Evolutionary conservation across 2,888 invertebrate genomes (phyloP), one percentile per base, ranked within the genome.

Genomic region (Coelopa pilipes): DNA sequence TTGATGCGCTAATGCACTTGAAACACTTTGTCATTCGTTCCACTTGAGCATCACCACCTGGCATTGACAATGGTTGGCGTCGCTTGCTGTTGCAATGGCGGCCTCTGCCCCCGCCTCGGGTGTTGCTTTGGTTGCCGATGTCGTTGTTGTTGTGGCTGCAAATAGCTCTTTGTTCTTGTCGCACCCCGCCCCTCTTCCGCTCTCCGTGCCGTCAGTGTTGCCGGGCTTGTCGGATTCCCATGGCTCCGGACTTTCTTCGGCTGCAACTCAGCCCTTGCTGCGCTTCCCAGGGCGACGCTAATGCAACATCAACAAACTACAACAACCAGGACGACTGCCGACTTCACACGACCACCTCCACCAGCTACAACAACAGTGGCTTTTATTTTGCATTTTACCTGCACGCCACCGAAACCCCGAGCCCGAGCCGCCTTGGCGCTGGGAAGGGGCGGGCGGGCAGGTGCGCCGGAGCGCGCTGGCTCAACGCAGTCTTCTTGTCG

Each of bases 261-360:
- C 7, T 34, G 34, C 34, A 34, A 34, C 34, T 34, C 34, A 21
- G 17, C 57, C 19, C 4, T 59, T 59, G 57, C 19, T 59, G 57
- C 21, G 57, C 19, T 59, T 59, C 57, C 57, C 21, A 59, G 57
- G 57, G 57, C 19, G 21, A 59, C 57, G 24, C 13, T 59, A 11
- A 24, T 21, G 13, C 11, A 21, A 24, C 24, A 55, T 17, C 55
- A 55, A 55, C 13, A 62, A 9, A 63, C 45, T 45, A 62, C 45
- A 24, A 45, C 34, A 62, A 17, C 59, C 5, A 59, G 17, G 19
- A 59, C 59, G 7, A 34, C 34, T 34, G 7, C 34, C 34, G 7
- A 2, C 34, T 4, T 34, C 34, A 34, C 34, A 34, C 34, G 4
- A 34, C 34, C 34, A 34, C 34, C 34, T 34, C 15, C 59, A 59